Conservation (phyloP, 2,113 vertebrate species). For the Apus apus region DNA sequence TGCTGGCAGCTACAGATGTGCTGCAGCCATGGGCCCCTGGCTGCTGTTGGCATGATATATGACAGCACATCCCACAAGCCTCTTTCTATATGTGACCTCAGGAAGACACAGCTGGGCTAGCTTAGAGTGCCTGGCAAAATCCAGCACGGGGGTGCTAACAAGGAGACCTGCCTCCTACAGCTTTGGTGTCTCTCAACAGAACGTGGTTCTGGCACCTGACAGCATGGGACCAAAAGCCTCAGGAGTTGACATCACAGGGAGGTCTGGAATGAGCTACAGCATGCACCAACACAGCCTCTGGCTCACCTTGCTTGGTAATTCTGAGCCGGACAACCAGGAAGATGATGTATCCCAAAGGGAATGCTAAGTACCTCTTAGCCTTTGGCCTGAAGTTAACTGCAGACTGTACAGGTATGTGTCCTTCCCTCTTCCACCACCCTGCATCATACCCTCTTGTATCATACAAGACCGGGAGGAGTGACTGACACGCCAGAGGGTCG, state of each 20-base stretch:
- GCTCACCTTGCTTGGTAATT: neutral
- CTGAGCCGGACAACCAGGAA: neutral
- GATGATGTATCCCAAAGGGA: neutral
- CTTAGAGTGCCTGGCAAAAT: neutral
- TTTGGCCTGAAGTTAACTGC: neutral
- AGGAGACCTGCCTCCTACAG: no score
- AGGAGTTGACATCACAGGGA: neutral
- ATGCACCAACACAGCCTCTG: neutral
- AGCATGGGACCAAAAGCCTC: neutral
- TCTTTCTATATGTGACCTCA: neutral
- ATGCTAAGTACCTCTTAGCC: neutral
- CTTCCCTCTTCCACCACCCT: neutral
- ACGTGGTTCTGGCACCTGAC: neutral
- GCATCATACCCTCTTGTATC: no score
- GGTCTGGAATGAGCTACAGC: neutral
- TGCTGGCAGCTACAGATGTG: neutral
- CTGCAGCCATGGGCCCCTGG: neutral
- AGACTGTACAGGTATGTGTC: neutral
- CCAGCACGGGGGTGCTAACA: neutral
- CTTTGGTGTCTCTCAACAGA: neutral
- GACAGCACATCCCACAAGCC: neutral
- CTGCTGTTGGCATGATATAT: neutral
- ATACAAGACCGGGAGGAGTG: neutral
- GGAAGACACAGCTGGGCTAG: neutral
- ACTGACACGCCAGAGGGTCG: neutral